A percentile compares a stretch with the other conserved stretches of the same genome.
Conservation (phyloP, 2,888 invertebrate species). For the Drosophila anomelani region DNA sequence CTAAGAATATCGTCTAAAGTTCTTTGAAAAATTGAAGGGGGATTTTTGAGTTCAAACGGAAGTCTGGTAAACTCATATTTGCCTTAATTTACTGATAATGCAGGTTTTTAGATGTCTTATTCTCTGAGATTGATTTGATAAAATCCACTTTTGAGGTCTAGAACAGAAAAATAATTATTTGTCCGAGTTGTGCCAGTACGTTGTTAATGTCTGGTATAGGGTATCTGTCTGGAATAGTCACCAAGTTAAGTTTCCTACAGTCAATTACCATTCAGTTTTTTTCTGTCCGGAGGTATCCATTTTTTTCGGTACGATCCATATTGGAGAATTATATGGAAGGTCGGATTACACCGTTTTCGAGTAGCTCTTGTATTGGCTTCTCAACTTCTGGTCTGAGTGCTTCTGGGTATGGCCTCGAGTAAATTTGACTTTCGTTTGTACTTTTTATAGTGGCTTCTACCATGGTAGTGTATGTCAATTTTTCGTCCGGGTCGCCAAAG, state of each 20-base stretch:
- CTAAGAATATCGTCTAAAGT: too few species aligned
- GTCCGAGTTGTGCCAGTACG: not conserved
- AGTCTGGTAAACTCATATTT: not conserved
- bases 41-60: too few species aligned
- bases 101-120: not conserved
- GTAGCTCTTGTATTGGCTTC: constrained; percentile 1
- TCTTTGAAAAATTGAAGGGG: too few species aligned
- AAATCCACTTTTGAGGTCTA: not conserved
- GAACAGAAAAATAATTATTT: not conserved
- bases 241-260: too few species aligned
- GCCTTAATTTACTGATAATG: not conserved
- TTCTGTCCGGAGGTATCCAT: not conserved
- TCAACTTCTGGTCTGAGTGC: not conserved
- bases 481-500: not conserved
- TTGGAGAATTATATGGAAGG: not conserved
- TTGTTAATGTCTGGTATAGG: not conserved
- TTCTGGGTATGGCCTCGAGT: too few species aligned
- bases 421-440: too few species aligned
- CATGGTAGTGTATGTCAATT: not conserved
- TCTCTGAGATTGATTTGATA: not conserved
- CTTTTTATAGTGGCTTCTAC: not conserved
- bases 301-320: not conserved
- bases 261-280: too few species aligned
- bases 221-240: not conserved
- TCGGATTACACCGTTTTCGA: constrained; percentile 1